phyloP scores from a whole-genome alignment of 2,888 invertebrate genomes.

The Girardia tigrina region DNA sequence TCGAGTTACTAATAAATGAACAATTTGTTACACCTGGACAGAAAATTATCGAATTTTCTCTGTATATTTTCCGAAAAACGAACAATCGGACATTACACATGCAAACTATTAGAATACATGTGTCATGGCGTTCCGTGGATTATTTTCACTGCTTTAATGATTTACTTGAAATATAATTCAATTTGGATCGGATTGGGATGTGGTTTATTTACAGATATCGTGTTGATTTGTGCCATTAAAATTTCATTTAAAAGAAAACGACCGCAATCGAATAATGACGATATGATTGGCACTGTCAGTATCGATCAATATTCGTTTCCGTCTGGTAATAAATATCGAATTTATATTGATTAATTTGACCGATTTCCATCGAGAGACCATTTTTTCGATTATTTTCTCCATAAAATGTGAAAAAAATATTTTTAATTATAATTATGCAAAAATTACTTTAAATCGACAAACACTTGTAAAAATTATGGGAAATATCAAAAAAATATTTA shows the following conservation, averaged over 20 bases:
- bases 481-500: no score
- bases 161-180: background rate
- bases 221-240: slow-evolving; percentile 16
- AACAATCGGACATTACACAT: background rate
- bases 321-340: no score
- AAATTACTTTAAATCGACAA: no score
- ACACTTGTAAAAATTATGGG: no score
- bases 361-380: no score
- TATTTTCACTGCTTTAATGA: background rate
- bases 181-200: background rate
- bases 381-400: no score
- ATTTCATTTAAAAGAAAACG: background rate
- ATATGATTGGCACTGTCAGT: slow-evolving; percentile 25
- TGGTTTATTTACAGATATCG: slow-evolving; percentile 24
- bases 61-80: background rate
- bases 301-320: slow-evolving; percentile 33
- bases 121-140: slow-evolving; percentile 33
- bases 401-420: no score
- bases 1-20: no score
- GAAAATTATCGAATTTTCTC: background rate
- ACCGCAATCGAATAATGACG: background rate
- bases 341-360: no score
- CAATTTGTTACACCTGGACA: no score
- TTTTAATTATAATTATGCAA: no score
- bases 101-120: slow-evolving; percentile 12